These are phyloP conservation scores for Oxyscelio sp. DNA, from an alignment of 2,888 invertebrate species.

Conservation along the genomic window DNA sequence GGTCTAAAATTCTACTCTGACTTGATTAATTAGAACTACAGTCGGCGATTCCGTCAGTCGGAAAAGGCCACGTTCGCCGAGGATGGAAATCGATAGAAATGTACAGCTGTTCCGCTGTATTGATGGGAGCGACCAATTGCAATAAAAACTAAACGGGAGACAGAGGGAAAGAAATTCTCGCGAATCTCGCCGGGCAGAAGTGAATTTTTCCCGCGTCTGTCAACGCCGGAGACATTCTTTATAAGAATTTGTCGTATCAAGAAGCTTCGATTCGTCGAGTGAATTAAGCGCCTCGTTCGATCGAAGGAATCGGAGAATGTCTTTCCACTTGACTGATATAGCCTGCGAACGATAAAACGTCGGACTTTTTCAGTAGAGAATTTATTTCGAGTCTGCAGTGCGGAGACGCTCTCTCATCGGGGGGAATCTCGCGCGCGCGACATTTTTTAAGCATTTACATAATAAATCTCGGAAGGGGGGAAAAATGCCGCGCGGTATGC, in stretches of 20 bases:
- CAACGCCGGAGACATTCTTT: conserved; percentile 56
- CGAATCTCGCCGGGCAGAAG: conserved; percentile 51
- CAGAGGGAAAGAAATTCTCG: conserved; percentile 35
- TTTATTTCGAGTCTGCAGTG: conserved; percentile 26
- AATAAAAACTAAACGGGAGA: conserved; percentile 39
- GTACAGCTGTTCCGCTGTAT: not conserved
- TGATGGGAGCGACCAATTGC: not conserved
- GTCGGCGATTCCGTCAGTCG: too few relatives aligned
- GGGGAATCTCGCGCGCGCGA: conserved; percentile 22
- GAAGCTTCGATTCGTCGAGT: conserved; percentile 48
- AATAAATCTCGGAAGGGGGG: too few relatives aligned
- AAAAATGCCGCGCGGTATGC: too few relatives aligned
- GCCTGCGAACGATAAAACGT: conserved; percentile 31
- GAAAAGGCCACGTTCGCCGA: too few relatives aligned
- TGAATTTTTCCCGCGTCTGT: conserved; percentile 50
- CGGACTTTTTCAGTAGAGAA: conserved; percentile 35
- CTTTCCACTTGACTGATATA: conserved; percentile 42
- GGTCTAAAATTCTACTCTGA: too few relatives aligned
- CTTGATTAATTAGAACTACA: too few relatives aligned
- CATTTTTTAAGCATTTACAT: too few relatives aligned
- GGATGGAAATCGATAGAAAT: too few relatives aligned
- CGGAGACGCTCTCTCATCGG: conserved; percentile 20
- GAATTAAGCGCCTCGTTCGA: conserved; percentile 59
- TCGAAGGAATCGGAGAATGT: conserved; percentile 54
- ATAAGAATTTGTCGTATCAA: conserved; percentile 68